Conservation (phyloP, 2,113 vertebrate genomes). For the western clawed frog (Xenopus tropicalis) region DNA sequence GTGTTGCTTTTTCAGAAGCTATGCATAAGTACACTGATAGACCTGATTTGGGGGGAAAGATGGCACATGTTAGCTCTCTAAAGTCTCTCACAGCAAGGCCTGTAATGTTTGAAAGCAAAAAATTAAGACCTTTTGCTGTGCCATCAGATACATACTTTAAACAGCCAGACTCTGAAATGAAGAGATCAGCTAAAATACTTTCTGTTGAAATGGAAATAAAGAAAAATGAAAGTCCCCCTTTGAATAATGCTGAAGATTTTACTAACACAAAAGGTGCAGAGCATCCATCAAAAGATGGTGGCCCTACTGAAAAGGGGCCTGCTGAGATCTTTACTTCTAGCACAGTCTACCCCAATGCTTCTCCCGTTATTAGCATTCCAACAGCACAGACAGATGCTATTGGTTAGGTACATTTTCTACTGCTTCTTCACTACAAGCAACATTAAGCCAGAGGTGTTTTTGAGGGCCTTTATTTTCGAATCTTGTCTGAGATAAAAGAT, state of each 20-base stretch:
- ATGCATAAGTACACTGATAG: not conserved
- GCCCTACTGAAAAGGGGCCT: not conserved
- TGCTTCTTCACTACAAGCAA: too few species aligned
- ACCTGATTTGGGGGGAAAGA: not conserved
- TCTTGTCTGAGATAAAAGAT: too few species aligned
- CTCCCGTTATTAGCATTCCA: slow-evolving; percentile 44
- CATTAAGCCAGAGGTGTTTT: too few species aligned
- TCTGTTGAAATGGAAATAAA: slow-evolving; percentile 1
- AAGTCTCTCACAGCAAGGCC: slow-evolving; percentile 1
- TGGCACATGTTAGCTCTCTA: not conserved
- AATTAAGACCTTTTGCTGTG: not conserved
- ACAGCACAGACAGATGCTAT: slow-evolving; percentile 27
- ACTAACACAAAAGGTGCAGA: not conserved
- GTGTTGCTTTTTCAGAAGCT: not conserved
- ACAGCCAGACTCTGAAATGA: not conserved
- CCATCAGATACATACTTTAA: not conserved
- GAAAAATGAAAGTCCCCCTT: not conserved
- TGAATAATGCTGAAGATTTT: too few species aligned
- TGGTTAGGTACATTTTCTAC: not conserved
- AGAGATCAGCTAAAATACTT: not conserved
- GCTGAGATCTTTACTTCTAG: not conserved
- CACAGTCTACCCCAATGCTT: too few species aligned
- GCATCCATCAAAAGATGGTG: not conserved
- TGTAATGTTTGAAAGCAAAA: not conserved
- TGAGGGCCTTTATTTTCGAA: too few species aligned